phyloP scores from a whole-genome alignment of 2,797 vertebrate genomes.

The Halcyon chelicuti region DNA sequence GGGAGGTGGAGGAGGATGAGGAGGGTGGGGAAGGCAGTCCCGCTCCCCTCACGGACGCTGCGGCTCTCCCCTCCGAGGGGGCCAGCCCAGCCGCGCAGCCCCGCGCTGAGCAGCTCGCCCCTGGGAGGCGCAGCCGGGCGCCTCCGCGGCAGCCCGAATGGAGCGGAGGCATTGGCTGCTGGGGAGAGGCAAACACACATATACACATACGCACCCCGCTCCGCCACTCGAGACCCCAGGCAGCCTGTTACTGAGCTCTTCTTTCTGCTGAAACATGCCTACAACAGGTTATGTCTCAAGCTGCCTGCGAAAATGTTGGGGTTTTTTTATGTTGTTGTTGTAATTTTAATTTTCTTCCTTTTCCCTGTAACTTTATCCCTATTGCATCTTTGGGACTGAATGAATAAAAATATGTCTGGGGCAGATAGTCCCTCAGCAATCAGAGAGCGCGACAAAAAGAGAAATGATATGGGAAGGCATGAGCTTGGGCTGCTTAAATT shows the following conservation, averaged over 20 bases:
- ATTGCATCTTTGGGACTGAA: not conserved
- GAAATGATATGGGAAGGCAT: not conserved
- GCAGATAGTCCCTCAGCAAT: not conserved
- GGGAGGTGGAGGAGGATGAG: not conserved
- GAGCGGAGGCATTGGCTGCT: not conserved
- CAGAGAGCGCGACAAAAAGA: not conserved
- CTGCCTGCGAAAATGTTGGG: not conserved
- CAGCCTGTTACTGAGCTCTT: not conserved
- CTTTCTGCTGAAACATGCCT: not conserved
- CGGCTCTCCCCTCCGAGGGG: not conserved
- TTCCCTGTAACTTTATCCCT: not conserved
- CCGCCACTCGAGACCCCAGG: not conserved
- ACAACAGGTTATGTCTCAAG: conserved; percentile 57
- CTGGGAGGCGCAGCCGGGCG: not conserved
- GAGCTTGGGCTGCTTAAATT: not conserved
- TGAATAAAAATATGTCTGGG: conserved; percentile 42
- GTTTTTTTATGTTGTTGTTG: not conserved
- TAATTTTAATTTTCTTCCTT: conserved; percentile 14
- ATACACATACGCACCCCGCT: not conserved
- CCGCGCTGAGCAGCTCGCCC: not conserved
- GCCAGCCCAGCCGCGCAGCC: not conserved
- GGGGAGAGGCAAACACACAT: not conserved
- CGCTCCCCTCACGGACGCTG: not conserved
- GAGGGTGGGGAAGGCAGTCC: not conserved
- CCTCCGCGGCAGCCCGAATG: not conserved